Conservation (phyloP, 2,113 vertebrate genomes). For the Callospermophilus lateralis region DNA sequence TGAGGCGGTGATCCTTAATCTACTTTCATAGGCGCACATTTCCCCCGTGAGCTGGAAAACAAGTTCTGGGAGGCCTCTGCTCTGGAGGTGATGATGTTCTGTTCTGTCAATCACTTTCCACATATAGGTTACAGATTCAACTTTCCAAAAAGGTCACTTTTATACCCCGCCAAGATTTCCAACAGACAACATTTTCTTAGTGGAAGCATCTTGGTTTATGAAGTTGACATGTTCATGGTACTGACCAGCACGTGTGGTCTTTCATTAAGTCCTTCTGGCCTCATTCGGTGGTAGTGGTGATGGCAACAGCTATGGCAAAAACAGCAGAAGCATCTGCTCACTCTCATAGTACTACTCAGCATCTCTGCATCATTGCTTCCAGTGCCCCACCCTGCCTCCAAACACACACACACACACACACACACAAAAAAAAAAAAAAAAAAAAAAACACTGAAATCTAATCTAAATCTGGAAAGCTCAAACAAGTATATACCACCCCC, state of each 20-base stretch:
- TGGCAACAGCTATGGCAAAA: background rate
- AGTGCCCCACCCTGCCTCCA: no score
- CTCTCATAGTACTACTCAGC: background rate
- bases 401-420: background rate
- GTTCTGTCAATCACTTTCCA: slow-evolving; percentile 59
- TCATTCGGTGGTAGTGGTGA: background rate
- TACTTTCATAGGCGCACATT: slow-evolving; percentile 55
- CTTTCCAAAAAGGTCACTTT: slow-evolving; percentile 52
- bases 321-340: background rate
- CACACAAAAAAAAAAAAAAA: background rate
- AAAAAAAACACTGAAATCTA: background rate
- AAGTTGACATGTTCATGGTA: background rate
- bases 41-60: slow-evolving; percentile 61
- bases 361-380: background rate
- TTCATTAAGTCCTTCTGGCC: background rate
- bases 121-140: slow-evolving; percentile 29
- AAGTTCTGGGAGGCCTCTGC: slow-evolving; percentile 59
- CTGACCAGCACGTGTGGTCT: slow-evolving; percentile 10
- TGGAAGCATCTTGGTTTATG: slow-evolving; percentile 39
- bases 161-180: slow-evolving; percentile 46
- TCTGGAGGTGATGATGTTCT: slow-evolving; percentile 43
- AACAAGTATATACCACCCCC: background rate
- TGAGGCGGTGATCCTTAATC: slow-evolving; percentile 66
- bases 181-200: slow-evolving; percentile 7
- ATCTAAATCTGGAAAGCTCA: slow-evolving; percentile 21